These are phyloP conservation scores for Dendronephthya gigantea DNA, from an alignment of 64 coral and sea anemone species.

Conservation along the genomic window DNA sequence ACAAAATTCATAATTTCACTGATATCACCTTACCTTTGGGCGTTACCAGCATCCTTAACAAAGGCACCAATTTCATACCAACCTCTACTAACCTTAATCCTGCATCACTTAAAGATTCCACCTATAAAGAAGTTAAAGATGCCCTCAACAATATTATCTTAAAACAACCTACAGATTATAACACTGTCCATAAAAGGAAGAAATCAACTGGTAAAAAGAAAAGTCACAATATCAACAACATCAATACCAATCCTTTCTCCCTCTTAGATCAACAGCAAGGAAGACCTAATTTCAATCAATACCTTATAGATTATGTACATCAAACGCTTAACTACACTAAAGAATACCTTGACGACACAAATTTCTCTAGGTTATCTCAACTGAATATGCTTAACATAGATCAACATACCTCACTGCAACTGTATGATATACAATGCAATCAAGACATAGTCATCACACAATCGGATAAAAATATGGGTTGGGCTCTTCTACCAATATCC, in stretches of 20 bases:
- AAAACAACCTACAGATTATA: neutral
- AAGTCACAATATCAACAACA: neutral
- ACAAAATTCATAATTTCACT: conserved; percentile 38
- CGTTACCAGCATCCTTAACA: conserved; percentile 14
- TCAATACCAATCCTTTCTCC: neutral
- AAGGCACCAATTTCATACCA: conserved; percentile 38
- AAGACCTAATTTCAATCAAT: neutral
- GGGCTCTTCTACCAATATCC: neutral
- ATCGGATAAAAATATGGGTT: conserved; percentile 7
- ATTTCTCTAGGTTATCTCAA: neutral
- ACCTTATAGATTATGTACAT: neutral
- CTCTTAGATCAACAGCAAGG: neutral
- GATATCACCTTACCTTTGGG: neutral
- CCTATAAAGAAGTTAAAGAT: neutral
- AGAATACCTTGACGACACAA: neutral
- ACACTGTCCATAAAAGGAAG: neutral
- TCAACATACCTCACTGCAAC: no score
- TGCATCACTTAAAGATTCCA: neutral
- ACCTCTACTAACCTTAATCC: neutral
- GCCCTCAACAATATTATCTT: conserved; percentile 2
- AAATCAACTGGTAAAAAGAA: neutral
- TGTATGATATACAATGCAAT: neutral
- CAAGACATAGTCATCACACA: neutral
- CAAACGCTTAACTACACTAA: neutral
- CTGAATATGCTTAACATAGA: neutral